phyloP scores from a whole-genome alignment of 2,113 vertebrate species.

The Crotophaga sulcirostris region DNA sequence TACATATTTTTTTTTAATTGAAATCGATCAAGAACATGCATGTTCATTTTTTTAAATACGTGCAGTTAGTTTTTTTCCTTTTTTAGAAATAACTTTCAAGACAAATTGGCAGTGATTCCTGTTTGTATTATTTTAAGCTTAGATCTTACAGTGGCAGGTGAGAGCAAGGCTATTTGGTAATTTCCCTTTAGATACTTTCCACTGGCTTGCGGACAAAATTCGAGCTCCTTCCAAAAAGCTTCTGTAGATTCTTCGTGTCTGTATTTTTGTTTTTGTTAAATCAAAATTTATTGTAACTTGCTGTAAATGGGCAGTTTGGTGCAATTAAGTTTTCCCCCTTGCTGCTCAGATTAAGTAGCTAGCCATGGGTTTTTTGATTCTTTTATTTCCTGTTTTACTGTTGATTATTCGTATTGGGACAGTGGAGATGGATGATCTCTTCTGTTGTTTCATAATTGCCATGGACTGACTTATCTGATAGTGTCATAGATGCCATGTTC shows the following conservation, averaged over 20 bases:
- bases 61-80: fast-evolving
- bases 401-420: neutral
- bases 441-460: neutral
- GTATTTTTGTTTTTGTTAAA: neutral
- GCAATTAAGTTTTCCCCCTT: neutral
- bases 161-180: neutral
- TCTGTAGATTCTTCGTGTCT: neutral
- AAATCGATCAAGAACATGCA: neutral
- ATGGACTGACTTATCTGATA: neutral
- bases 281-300: neutral
- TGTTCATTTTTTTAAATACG: neutral
- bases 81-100: neutral
- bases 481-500: neutral
- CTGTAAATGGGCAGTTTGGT: neutral
- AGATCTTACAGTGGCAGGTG: neutral
- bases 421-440: neutral
- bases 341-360: neutral
- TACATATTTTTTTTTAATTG: neutral
- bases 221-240: neutral
- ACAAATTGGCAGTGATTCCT: neutral
- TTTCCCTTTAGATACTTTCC: neutral
- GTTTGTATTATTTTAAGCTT: neutral
- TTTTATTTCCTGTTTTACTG: neutral
- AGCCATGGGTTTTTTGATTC: neutral
- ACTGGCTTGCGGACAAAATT: neutral